Conservation (phyloP, 2,113 vertebrate species). For the Siphamia tubifer region DNA sequence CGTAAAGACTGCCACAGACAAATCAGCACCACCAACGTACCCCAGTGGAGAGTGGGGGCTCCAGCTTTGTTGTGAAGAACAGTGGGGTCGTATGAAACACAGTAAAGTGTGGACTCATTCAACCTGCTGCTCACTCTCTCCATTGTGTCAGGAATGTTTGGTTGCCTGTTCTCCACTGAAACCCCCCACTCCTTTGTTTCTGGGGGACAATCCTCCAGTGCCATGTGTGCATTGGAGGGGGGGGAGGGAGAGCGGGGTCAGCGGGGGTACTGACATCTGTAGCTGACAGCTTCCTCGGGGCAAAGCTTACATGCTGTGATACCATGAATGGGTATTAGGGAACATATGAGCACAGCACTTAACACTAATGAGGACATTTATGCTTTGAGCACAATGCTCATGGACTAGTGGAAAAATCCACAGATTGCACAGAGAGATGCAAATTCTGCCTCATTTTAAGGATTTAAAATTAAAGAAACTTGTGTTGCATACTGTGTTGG, state of each 20-base stretch:
- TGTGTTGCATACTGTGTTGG: too few relatives aligned
- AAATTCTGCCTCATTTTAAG: background rate
- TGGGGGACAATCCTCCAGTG: slow-evolving; percentile 67
- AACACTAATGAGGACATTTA: slow-evolving; percentile 56
- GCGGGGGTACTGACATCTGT: slow-evolving; percentile 74
- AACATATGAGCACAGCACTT: slow-evolving; percentile 45
- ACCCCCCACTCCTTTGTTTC: slow-evolving; percentile 69
- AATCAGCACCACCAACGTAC: background rate
- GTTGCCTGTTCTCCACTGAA: slow-evolving; percentile 52
- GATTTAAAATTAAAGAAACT: background rate
- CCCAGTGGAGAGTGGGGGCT: slow-evolving; percentile 14
- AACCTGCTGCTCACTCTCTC: slow-evolving; percentile 56
- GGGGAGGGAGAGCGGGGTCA: slow-evolving; percentile 58
- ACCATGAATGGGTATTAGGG: slow-evolving; percentile 57
- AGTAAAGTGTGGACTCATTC: slow-evolving; percentile 66
- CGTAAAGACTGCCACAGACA: background rate
- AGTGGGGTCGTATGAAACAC: slow-evolving; percentile 31
- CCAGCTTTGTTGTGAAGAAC: slow-evolving; percentile 44
- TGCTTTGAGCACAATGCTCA: slow-evolving; percentile 2
- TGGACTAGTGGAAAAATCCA: background rate
- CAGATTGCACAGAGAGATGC: background rate
- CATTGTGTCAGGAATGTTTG: slow-evolving; percentile 79
- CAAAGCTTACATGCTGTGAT: slow-evolving; percentile 59
- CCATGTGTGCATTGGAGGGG: slow-evolving; percentile 49
- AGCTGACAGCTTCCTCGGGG: slow-evolving; percentile 73